phyloP scores from a whole-genome alignment of 2,113 vertebrate species.

The Pteropus alecto region DNA sequence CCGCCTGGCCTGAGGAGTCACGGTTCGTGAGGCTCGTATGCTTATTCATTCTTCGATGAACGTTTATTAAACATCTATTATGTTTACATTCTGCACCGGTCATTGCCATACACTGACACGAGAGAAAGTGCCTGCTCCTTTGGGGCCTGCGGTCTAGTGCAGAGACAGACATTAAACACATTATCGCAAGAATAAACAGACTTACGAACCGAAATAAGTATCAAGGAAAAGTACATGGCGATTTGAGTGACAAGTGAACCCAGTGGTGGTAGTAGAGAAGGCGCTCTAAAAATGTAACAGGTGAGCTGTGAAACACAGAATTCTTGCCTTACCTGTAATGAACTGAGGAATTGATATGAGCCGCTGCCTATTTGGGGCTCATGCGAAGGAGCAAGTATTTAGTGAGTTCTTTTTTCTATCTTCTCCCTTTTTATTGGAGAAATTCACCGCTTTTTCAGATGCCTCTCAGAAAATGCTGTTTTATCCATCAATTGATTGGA shows the following conservation, averaged over 20 bases:
- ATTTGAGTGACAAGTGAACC: not conserved
- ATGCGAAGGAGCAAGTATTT: slow-evolving; percentile 8
- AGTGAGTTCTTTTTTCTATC: not conserved
- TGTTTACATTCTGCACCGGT: not conserved
- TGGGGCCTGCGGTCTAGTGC: not conserved
- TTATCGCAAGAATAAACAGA: not conserved
- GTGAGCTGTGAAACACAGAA: not conserved
- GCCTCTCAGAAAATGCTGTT: not conserved
- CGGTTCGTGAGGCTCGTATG: not conserved
- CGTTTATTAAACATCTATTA: not conserved
- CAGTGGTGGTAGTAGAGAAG: not conserved
- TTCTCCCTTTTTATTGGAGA: not conserved
- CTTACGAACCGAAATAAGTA: not conserved
- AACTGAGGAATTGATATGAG: not conserved
- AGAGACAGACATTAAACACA: not conserved
- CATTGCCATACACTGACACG: not conserved
- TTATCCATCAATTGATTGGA: not conserved
- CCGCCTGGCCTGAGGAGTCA: not conserved
- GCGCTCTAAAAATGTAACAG: not conserved
- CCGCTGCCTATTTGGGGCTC: slow-evolving; percentile 5
- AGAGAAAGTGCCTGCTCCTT: not conserved
- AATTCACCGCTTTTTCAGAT: not conserved
- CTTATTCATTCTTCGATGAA: not conserved
- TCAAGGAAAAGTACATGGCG: not conserved
- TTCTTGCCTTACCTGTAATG: not conserved